phyloP scores from a whole-genome alignment of 2,797 vertebrate species.

The Furcifer pardalis region DNA sequence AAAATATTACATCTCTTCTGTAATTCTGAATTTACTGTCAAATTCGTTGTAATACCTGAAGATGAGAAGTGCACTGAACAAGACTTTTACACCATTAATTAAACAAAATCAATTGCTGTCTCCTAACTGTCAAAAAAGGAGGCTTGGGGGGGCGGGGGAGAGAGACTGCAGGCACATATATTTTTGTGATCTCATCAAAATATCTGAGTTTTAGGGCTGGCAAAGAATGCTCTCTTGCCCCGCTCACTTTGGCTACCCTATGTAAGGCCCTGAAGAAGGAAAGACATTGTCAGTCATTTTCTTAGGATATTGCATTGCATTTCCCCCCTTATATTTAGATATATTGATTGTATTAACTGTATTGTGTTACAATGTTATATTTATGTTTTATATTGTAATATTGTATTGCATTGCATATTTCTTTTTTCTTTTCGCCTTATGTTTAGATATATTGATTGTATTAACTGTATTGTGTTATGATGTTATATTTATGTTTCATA shows the following conservation, averaged over 20 bases:
- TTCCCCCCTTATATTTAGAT: no score
- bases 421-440: no score
- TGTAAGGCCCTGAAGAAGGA: no score
- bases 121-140: constrained; percentile 26
- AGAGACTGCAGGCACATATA: constrained; percentile 35
- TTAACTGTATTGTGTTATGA: no score
- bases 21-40: constrained; percentile 16
- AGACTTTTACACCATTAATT: constrained; percentile 21
- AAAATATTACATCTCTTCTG: constrained; percentile 6
- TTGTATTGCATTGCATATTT: no score
- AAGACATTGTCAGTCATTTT: no score
- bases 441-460: no score
- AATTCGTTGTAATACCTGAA: constrained; percentile 29
- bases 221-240: not conserved
- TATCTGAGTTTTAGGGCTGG: not conserved
- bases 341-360: no score
- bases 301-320: no score
- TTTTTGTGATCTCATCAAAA: constrained; percentile 1
- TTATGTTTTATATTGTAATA: no score
- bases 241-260: not conserved
- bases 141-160: not conserved
- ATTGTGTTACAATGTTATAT: no score
- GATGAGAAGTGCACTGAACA: constrained; percentile 18
- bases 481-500: no score
- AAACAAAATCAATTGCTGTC: not conserved